A percentile compares a stretch with the other conserved stretches of the same genome.
Conservation (phyloP, 37 sponge, comb jelly and placozoan genomes). For the Geodia barretti region DNA sequence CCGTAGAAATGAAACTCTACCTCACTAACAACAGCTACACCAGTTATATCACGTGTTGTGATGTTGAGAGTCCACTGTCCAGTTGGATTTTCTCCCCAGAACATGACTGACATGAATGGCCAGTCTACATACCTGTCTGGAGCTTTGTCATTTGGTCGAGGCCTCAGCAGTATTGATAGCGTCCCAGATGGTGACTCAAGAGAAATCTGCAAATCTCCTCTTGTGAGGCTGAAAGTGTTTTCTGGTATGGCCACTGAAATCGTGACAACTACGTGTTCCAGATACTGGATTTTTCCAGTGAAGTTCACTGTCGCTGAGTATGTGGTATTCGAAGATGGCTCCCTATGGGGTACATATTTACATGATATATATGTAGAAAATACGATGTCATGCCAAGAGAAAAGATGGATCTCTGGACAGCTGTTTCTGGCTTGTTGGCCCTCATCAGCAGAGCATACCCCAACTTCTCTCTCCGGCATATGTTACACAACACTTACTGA, state of each 20-base stretch:
- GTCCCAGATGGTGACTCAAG: conserved; percentile 85
- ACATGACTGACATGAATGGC: conserved; percentile 79
- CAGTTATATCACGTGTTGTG: neutral
- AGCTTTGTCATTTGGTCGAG: conserved; percentile 44
- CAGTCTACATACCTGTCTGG: conserved; percentile 61
- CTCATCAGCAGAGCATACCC: too few species aligned
- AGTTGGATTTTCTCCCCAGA: conserved; percentile 73
- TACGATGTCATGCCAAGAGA: too few species aligned
- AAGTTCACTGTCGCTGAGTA: too few species aligned
- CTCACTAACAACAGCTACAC: conserved; percentile 16
- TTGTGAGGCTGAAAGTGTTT: neutral
- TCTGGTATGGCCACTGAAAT: conserved; percentile 4
- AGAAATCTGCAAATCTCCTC: conserved; percentile 65
- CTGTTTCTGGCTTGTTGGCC: too few species aligned
- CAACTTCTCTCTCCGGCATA: too few species aligned
- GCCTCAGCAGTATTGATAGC: conserved; percentile 59
- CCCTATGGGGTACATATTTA: too few species aligned
- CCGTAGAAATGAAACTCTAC: conserved; percentile 33
- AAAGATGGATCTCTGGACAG: too few species aligned
- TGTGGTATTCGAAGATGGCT: too few species aligned
- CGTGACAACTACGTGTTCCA: conserved; percentile 61
- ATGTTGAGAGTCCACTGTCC: conserved; percentile 68
- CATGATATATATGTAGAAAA: too few species aligned
- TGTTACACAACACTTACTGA: too few species aligned
- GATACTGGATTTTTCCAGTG: conserved; percentile 41